phyloP scores from a whole-genome alignment of 2,113 vertebrate genomes.

The Naja naja region DNA sequence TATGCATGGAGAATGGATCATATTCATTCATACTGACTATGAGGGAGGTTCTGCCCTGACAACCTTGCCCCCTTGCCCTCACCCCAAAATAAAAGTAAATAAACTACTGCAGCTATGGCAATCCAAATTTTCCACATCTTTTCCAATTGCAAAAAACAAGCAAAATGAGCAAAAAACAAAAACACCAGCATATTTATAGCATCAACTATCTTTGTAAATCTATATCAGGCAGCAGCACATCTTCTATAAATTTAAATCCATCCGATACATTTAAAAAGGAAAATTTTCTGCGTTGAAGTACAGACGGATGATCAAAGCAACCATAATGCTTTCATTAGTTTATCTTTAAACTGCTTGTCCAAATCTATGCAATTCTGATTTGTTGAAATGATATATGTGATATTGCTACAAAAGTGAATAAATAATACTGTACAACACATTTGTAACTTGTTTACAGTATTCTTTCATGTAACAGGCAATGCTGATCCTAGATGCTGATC shows the following conservation, averaged over 20 bases:
- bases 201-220: background rate
- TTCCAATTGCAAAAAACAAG: background rate
- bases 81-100: background rate
- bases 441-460: background rate
- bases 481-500: background rate
- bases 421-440: background rate
- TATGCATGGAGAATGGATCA: slow-evolving; percentile 7
- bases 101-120: background rate
- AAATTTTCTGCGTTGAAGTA: background rate
- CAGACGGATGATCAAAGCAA: background rate
- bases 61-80: background rate
- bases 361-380: background rate
- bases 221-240: background rate
- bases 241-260: background rate
- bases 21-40: slow-evolving; percentile 31
- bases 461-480: background rate
- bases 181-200: background rate
- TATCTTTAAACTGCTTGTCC: background rate
- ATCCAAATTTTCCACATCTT: background rate
- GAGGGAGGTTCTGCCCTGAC: slow-evolving; percentile 66
- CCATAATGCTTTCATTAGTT: background rate
- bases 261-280: background rate
- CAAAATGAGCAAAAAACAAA: background rate
- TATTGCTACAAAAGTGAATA: background rate
- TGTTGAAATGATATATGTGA: background rate